Percentiles rank a stretch among this genome's conserved stretches.
These are phyloP conservation scores for Erebia epiphron DNA, from an alignment of 2,888 invertebrate species.

Conservation along the genomic window DNA sequence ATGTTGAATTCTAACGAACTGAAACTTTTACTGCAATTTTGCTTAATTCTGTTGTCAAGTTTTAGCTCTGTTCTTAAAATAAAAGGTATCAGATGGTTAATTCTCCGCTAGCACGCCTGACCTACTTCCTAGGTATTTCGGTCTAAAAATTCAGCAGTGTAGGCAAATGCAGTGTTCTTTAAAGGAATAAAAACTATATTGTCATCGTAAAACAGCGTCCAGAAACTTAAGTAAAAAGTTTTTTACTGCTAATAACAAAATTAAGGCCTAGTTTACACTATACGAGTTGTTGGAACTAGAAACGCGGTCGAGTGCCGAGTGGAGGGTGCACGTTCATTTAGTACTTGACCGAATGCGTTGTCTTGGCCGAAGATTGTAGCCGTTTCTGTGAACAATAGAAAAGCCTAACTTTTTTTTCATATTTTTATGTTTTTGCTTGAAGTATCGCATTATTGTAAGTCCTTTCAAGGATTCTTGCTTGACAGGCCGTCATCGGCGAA, in stretches of 20 bases:
- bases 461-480: not conserved
- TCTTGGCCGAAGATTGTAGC: not conserved
- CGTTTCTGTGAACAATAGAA: not conserved
- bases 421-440: not conserved
- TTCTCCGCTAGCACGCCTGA: slow-evolving; percentile 25
- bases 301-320: slow-evolving; percentile 7
- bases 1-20: not conserved
- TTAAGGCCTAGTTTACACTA: slow-evolving; percentile 2
- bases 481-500: slow-evolving; percentile 25
- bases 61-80: slow-evolving; percentile 26
- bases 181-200: slow-evolving; percentile 11
- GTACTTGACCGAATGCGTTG: slow-evolving; percentile 14
- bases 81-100: slow-evolving; percentile 33
- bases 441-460: too few relatives aligned
- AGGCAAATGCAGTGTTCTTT: slow-evolving; percentile 24
- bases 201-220: not conserved
- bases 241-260: not conserved
- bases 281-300: not conserved
- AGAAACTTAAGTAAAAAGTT: not conserved
- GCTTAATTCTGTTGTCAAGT: slow-evolving; percentile 26
- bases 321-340: not conserved
- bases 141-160: slow-evolving; percentile 27
- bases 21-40: slow-evolving; percentile 6
- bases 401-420: not conserved
- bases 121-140: slow-evolving; percentile 30